Evolutionary conservation across 1,140 invertebrate species (phyloP).

Genomic region (Drosophila mayri): DNA sequence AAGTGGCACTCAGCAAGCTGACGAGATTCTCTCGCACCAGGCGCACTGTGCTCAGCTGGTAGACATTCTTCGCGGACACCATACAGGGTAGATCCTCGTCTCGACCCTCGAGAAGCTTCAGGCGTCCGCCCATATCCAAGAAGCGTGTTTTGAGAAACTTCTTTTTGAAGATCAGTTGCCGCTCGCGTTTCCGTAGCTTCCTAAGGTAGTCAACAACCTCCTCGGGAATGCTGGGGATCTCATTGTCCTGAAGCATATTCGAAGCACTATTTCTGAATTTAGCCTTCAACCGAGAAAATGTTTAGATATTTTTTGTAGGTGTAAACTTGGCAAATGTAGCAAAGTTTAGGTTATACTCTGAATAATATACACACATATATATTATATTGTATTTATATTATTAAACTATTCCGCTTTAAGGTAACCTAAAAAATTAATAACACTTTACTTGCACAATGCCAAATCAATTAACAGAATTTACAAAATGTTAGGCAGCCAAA

Average conservation of each 20-base stretch:
- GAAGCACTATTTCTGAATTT: not conserved
- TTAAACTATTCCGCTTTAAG: not conserved
- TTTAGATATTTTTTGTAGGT: not conserved
- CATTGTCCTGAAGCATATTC: constrained; percentile 28
- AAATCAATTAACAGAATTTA: constrained; percentile 2
- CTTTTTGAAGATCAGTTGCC: constrained; percentile 43
- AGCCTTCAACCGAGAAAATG: not conserved
- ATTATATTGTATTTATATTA: not conserved
- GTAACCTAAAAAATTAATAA: not conserved
- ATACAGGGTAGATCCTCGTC: constrained; percentile 48
- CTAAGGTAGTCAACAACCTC: constrained; percentile 59
- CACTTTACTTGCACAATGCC: not conserved
- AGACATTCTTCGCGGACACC: constrained; percentile 52
- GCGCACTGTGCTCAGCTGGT: constrained; percentile 54
- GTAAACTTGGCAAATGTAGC: not conserved
- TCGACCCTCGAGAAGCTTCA: constrained; percentile 47
- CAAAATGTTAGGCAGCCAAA: not conserved
- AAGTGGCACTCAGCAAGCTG: constrained; percentile 4
- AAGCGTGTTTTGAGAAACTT: constrained; percentile 45
- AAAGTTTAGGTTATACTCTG: not conserved
- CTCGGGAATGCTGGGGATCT: constrained; percentile 36
- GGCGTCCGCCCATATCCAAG: constrained; percentile 39
- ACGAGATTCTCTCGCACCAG: constrained; percentile 28
- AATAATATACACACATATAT: not conserved
- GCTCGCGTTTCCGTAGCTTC: constrained; percentile 50